These are phyloP conservation scores for Myopa testacea DNA, from an alignment of 2,888 invertebrate genomes.

Conservation along the genomic window DNA sequence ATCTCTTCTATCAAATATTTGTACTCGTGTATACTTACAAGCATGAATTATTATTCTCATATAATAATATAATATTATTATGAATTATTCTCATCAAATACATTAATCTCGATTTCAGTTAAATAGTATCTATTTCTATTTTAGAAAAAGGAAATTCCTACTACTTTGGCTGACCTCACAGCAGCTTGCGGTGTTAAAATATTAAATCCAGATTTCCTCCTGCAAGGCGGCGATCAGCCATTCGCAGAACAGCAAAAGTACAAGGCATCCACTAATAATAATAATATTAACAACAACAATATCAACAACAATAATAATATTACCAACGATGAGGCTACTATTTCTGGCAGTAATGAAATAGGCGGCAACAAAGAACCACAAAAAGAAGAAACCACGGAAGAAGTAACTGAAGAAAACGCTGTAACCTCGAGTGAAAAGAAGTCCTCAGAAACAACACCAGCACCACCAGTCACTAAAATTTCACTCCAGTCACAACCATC, in stretches of 20 bases:
- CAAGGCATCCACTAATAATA: constrained; percentile 40
- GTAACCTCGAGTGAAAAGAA: constrained; percentile 5
- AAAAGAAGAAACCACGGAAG: constrained; percentile 39
- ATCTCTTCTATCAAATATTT: too few species aligned
- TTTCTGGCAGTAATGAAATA: constrained; percentile 43
- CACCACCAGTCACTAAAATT: background rate
- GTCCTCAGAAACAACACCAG: constrained; percentile 16
- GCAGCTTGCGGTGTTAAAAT: constrained; percentile 85
- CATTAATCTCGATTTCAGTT: too few species aligned
- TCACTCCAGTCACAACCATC: constrained; percentile 4
- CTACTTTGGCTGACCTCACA: constrained; percentile 78
- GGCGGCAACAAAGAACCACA: constrained; percentile 35
- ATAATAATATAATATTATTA: too few species aligned
- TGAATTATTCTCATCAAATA: too few species aligned
- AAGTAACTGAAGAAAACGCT: constrained; percentile 32
- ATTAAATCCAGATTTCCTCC: constrained; percentile 81
- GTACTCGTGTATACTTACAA: too few species aligned
- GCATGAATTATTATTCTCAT: too few species aligned
- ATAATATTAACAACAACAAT: constrained; percentile 46
- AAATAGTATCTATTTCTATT: background rate
- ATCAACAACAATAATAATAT: constrained; percentile 46
- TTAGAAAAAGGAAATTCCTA: constrained; percentile 68
- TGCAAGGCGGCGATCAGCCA: constrained; percentile 80
- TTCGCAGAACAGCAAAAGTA: constrained; percentile 70
- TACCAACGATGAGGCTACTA: constrained; percentile 52